Percentiles rank a stretch among this genome's conserved stretches.
phyloP scores from a whole-genome alignment of 2,113 vertebrate genomes.

The Mormyrus lacerda region DNA sequence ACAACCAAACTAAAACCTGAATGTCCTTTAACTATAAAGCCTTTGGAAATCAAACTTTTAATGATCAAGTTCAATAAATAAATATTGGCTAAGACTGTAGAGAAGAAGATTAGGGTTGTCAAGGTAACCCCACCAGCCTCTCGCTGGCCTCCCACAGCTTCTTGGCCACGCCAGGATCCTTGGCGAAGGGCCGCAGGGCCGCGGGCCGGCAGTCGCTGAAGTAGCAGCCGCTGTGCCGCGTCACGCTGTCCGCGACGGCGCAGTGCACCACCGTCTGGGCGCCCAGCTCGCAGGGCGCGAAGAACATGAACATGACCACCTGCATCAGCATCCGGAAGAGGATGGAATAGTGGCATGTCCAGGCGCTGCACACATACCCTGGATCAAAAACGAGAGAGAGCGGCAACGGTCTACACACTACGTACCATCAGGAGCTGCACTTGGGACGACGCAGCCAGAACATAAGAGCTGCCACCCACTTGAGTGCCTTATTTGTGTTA shows the following conservation, averaged over 20 bases:
- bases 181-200: slow-evolving; percentile 54
- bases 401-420: background rate
- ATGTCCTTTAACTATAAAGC: background rate
- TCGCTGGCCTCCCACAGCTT: slow-evolving; percentile 73
- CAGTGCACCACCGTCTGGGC: slow-evolving; percentile 67
- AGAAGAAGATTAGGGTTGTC: slow-evolving; percentile 10
- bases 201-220: slow-evolving; percentile 58
- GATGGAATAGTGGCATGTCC: slow-evolving; percentile 62
- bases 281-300: slow-evolving; percentile 56
- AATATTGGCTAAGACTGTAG: background rate
- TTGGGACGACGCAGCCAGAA: background rate
- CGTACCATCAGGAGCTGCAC: background rate
- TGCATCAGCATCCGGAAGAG: slow-evolving; percentile 63
- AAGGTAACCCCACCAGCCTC: slow-evolving; percentile 60
- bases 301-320: slow-evolving; percentile 68
- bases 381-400: background rate
- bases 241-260: slow-evolving; percentile 57
- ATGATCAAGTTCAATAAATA: background rate
- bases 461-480: background rate
- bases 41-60: background rate
- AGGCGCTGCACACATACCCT: slow-evolving; percentile 65
- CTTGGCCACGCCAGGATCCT: slow-evolving; percentile 62
- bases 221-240: slow-evolving; percentile 57
- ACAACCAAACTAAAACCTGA: background rate
- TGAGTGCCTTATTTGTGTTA: background rate